Conservation (phyloP, 2,797 vertebrate species). For the Leptatherina wallacei region DNA sequence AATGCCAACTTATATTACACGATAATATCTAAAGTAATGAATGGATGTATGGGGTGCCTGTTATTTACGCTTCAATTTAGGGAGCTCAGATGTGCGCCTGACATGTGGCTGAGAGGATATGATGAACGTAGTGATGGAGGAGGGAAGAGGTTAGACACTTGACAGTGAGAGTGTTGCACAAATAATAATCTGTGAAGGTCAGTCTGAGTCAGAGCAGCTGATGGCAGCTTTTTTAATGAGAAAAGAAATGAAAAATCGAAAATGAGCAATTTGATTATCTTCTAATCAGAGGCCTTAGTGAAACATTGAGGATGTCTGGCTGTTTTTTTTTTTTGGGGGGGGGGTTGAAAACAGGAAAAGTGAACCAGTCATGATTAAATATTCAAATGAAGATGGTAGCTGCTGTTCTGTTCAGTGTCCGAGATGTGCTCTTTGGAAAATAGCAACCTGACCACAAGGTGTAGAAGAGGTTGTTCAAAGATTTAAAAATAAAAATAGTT, state of each 20-base stretch:
- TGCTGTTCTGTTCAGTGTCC: neutral
- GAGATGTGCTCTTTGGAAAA: too few species aligned
- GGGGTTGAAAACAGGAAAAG: constrained; percentile 26
- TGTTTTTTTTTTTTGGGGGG: constrained; percentile 41
- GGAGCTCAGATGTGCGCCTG: neutral
- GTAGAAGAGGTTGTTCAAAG: too few species aligned
- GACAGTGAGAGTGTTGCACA: constrained; percentile 51
- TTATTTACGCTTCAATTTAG: neutral
- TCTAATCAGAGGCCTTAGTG: constrained; percentile 49
- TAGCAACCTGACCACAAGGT: too few species aligned
- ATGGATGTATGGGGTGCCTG: neutral
- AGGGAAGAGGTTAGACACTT: constrained; percentile 20
- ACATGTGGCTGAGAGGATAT: neutral
- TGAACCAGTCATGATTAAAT: constrained; percentile 44
- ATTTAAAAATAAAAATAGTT: too few species aligned
- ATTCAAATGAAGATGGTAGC: constrained; percentile 37
- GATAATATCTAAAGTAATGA: neutral
- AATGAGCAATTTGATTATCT: constrained; percentile 69
- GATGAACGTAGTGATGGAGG: neutral
- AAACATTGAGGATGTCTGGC: constrained; percentile 50
- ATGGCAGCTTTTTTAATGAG: constrained; percentile 66
- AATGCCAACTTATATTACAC: neutral
- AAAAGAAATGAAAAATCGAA: constrained; percentile 70
- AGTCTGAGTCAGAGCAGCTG: constrained; percentile 49
- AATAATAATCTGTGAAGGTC: constrained; percentile 68